Evolutionary conservation across 2,888 invertebrate genomes (phyloP).

Genomic region (Helicoverpa assulta): DNA sequence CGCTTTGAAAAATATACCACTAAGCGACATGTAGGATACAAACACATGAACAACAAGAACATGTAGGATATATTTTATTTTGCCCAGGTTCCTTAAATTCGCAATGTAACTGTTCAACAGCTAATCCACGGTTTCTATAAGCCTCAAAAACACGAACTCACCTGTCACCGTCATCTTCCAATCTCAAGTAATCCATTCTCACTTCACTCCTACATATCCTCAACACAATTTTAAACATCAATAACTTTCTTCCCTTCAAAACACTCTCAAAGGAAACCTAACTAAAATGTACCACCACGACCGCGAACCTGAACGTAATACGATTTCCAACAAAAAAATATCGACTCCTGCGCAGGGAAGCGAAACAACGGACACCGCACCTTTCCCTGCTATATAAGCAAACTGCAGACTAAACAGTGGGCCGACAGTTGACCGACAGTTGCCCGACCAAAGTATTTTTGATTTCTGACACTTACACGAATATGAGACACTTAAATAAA

Average conservation of each 20-base stretch:
- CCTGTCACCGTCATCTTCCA: conserved; percentile 10
- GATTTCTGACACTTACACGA: too few species aligned
- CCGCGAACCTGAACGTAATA: conserved; percentile 56
- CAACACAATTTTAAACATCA: conserved; percentile 38
- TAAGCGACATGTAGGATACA: too few species aligned
- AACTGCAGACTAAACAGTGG: too few species aligned
- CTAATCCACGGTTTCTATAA: background rate
- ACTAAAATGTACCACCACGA: conserved; percentile 39
- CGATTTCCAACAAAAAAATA: conserved; percentile 55
- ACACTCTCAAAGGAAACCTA: conserved; percentile 11
- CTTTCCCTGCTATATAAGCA: conserved; percentile 48
- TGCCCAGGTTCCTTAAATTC: too few species aligned
- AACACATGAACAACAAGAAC: too few species aligned
- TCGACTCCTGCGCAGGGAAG: conserved; percentile 65
- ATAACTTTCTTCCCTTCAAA: conserved; percentile 7
- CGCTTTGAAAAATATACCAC: too few species aligned
- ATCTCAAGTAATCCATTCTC: conserved; percentile 36
- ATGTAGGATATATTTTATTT: too few species aligned
- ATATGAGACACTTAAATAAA: too few species aligned
- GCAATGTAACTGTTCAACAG: too few species aligned
- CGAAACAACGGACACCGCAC: conserved; percentile 65
- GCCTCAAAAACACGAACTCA: conserved; percentile 24
- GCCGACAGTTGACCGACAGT: too few species aligned
- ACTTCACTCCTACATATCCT: conserved; percentile 37
- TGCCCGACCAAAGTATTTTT: too few species aligned